These are phyloP conservation scores for Vipera ursinii DNA, from an alignment of 2,797 vertebrate species.

Conservation along the genomic window DNA sequence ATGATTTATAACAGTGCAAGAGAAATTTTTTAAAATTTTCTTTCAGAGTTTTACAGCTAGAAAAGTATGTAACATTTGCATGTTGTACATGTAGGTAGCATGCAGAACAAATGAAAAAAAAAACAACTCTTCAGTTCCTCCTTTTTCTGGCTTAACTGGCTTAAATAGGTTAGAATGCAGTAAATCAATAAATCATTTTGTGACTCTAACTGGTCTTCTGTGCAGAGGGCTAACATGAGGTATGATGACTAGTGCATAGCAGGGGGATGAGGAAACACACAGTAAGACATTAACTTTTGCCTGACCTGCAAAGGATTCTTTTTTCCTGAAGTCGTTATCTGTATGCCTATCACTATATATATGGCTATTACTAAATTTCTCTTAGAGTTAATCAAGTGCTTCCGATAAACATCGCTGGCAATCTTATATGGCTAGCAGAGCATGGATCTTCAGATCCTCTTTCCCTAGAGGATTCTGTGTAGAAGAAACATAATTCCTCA, in stretches of 20 bases:
- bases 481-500: background rate
- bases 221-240: background rate
- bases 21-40: background rate
- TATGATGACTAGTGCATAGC: background rate
- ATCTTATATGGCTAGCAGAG: background rate
- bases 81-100: background rate
- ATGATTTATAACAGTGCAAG: background rate
- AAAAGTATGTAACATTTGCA: background rate
- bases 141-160: background rate
- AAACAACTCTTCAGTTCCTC: background rate
- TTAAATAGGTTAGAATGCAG: background rate
- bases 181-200: background rate
- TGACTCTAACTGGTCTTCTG: background rate
- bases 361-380: background rate
- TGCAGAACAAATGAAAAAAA: background rate
- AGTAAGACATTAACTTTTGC: background rate
- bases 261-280: background rate
- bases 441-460: background rate
- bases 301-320: background rate
- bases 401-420: background rate
- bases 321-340: background rate
- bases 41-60: background rate
- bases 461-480: background rate
- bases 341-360: background rate
- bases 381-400: background rate